Conservation (phyloP, 2,888 invertebrate species). For the Cheilosia soror region DNA sequence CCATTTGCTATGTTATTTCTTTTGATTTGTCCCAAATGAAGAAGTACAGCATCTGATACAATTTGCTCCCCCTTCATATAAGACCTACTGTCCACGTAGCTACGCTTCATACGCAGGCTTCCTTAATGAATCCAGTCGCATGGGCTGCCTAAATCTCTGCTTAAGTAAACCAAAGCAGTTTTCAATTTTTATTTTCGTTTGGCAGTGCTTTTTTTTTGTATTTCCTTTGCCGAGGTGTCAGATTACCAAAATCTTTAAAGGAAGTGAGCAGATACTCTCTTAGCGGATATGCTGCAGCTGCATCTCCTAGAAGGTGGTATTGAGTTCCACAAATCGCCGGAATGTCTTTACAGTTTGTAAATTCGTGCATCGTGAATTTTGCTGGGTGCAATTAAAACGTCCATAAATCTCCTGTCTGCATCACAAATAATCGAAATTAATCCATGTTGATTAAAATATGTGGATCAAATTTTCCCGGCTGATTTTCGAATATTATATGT, state of each 20-base stretch:
- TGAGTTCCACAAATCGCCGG: background rate
- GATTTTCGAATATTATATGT: background rate
- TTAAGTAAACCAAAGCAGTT: background rate
- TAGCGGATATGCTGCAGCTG: constrained; percentile 23
- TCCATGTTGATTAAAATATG: background rate
- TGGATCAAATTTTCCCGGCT: background rate
- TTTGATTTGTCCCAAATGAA: too few relatives aligned
- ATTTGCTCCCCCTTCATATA: too few relatives aligned
- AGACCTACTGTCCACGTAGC: too few relatives aligned
- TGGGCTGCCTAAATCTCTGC: background rate
- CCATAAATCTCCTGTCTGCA: background rate
- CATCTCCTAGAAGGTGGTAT: constrained; percentile 22
- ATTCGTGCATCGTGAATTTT: background rate
- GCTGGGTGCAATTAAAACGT: constrained; percentile 2
- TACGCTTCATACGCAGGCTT: too few relatives aligned
- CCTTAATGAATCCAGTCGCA: background rate
- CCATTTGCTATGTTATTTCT: too few relatives aligned
- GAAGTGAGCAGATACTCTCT: constrained; percentile 8
- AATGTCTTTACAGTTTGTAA: background rate
- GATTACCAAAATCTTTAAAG: background rate
- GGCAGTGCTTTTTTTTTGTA: background rate
- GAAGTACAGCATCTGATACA: too few relatives aligned
- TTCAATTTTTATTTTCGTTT: background rate
- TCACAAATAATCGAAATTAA: constrained; percentile 4
- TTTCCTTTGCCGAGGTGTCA: background rate